Percentiles rank a stretch among this genome's conserved stretches.
These are phyloP conservation scores for Luidia sarsii DNA, from an alignment of 53 echinoderm and acorn worm species.

Conservation along the genomic window DNA sequence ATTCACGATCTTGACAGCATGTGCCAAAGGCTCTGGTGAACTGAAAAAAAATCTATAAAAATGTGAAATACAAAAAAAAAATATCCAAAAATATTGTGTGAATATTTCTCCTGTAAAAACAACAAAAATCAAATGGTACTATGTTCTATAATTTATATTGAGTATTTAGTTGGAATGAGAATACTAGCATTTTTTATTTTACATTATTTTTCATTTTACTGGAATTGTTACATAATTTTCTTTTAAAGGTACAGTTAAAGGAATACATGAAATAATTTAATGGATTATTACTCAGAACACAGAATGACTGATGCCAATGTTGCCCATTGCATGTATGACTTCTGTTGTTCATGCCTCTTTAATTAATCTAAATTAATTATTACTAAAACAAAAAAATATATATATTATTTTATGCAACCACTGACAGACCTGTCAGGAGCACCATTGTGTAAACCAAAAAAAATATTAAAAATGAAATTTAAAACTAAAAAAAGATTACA, in stretches of 20 bases:
- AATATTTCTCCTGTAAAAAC: slow-evolving; percentile 48
- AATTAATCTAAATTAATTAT: slow-evolving; percentile 13
- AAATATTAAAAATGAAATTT: neutral
- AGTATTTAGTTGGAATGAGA: slow-evolving; percentile 26
- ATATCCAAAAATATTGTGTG: slow-evolving; percentile 21
- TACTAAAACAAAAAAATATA: slow-evolving; percentile 22
- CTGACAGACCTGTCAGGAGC: slow-evolving; percentile 31
- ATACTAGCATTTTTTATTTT: slow-evolving; percentile 53
- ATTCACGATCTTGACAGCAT: neutral
- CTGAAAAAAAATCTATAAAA: neutral
- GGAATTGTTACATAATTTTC: slow-evolving; percentile 32
- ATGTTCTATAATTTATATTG: slow-evolving; percentile 54
- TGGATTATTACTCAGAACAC: slow-evolving; percentile 18
- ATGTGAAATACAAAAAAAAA: slow-evolving; percentile 30
- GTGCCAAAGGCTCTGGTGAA: too few species aligned
- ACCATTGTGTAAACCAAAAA: slow-evolving; percentile 42
- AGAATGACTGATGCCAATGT: slow-evolving; percentile 18
- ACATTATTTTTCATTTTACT: slow-evolving; percentile 49
- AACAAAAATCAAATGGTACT: slow-evolving; percentile 50
- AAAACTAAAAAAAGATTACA: too few species aligned
- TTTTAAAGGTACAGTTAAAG: slow-evolving; percentile 40
- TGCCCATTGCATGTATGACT: slow-evolving; percentile 25
- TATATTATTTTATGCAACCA: slow-evolving; percentile 48
- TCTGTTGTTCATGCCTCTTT: slow-evolving; percentile 24
- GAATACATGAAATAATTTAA: slow-evolving; percentile 17